A percentile compares a stretch with the other conserved stretches of the same genome.
Evolutionary conservation across 2,113 vertebrate genomes (phyloP).

Genomic region (Nothoprocta perdicaria): DNA sequence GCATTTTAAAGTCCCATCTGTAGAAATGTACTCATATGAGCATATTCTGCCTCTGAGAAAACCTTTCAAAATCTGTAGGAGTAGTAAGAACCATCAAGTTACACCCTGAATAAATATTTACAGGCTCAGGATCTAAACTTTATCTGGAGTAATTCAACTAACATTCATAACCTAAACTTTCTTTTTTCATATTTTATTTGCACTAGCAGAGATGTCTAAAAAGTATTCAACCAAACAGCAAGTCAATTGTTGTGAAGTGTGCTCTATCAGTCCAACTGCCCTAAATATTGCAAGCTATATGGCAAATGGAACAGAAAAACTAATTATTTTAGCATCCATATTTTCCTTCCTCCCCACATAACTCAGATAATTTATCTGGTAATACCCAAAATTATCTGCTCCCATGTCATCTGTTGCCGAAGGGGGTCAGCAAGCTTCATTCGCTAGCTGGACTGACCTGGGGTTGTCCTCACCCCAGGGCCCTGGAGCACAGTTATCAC

Average conservation of each 20-base stretch:
- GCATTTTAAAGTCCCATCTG: too few relatives aligned
- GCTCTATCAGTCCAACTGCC: background rate
- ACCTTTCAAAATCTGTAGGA: too few relatives aligned
- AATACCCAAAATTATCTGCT: background rate
- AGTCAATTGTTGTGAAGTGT: background rate
- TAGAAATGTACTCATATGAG: too few relatives aligned
- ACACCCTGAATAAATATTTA: background rate
- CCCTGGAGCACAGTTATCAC: too few relatives aligned
- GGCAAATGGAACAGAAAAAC: background rate
- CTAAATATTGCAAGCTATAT: background rate
- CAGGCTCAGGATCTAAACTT: background rate
- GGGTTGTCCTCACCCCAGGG: too few relatives aligned
- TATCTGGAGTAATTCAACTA: constrained; percentile 20
- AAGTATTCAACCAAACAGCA: constrained; percentile 10
- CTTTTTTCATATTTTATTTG: constrained; percentile 45
- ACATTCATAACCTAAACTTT: constrained; percentile 21
- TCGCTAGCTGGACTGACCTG: too few relatives aligned
- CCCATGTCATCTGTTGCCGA: too few relatives aligned
- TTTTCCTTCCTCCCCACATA: background rate
- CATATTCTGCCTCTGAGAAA: too few relatives aligned
- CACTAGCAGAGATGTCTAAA: constrained; percentile 23
- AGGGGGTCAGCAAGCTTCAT: too few relatives aligned
- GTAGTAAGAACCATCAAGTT: background rate
- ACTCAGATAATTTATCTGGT: background rate
- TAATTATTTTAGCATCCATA: background rate